These are phyloP conservation scores for Conomelus anceps DNA, from an alignment of 2,888 invertebrate species.

Conservation along the genomic window DNA sequence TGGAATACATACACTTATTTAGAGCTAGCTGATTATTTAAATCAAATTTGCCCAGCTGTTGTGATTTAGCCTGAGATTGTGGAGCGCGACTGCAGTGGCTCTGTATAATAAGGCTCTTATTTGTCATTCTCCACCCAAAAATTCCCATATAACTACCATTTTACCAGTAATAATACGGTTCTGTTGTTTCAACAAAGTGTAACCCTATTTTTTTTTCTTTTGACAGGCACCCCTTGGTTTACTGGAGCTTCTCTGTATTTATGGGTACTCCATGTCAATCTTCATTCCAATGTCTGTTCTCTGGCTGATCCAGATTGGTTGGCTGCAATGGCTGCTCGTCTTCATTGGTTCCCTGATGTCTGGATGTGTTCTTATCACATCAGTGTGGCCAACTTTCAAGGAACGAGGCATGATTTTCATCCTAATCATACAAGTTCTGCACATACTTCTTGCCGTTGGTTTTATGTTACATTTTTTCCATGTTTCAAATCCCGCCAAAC, in stretches of 20 bases:
- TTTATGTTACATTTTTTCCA: constrained; percentile 76
- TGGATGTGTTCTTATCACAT: constrained; percentile 75
- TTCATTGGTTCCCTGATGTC: constrained; percentile 74
- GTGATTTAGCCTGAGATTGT: too few relatives aligned
- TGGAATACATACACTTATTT: too few relatives aligned
- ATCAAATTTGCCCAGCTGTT: too few relatives aligned
- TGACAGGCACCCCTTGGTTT: constrained; percentile 39
- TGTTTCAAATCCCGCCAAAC: constrained; percentile 1
- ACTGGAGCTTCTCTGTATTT: constrained; percentile 84
- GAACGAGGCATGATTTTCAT: constrained; percentile 57
- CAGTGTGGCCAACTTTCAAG: constrained; percentile 67
- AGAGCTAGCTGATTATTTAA: too few relatives aligned
- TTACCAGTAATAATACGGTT: too few relatives aligned
- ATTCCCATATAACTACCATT: too few relatives aligned
- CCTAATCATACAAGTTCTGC: constrained; percentile 63
- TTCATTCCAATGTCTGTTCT: constrained; percentile 90
- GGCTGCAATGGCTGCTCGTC: constrained; percentile 85
- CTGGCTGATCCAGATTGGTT: constrained; percentile 76
- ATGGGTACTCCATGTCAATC: constrained; percentile 90
- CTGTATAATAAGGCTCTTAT: too few relatives aligned
- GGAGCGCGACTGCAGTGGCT: too few relatives aligned
- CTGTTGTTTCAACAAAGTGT: too few relatives aligned
- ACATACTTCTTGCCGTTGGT: constrained; percentile 75
- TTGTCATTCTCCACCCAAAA: too few relatives aligned
- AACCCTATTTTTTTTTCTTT: constrained; percentile 11